Percentiles rank a stretch among this genome's conserved stretches.
Conservation (phyloP, 2,797 vertebrate genomes). For the Syngnathus rostellatus region DNA sequence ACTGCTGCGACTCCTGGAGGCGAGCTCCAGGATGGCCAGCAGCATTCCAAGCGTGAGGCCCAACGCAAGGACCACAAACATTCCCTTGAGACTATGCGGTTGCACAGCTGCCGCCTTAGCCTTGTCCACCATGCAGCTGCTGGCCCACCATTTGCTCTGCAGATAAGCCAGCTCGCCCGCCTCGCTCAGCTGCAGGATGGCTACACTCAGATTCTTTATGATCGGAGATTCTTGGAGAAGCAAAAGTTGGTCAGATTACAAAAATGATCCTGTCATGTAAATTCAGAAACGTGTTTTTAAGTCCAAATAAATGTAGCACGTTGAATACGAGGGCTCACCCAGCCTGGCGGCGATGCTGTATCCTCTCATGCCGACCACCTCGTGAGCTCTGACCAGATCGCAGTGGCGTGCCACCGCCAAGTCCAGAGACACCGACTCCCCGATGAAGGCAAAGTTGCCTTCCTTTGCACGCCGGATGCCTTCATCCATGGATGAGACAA, state of each 20-base stretch:
- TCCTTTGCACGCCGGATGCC: constrained; percentile 72
- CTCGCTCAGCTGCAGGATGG: constrained; percentile 77
- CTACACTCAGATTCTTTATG: constrained; percentile 76
- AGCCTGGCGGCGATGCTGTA: constrained; percentile 76
- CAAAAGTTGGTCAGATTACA: not conserved
- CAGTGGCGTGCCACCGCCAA: constrained; percentile 77
- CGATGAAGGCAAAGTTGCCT: constrained; percentile 81
- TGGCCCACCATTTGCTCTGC: constrained; percentile 84
- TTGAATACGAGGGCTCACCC: constrained; percentile 59
- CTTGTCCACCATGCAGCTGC: constrained; percentile 64
- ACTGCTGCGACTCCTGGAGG: constrained; percentile 65
- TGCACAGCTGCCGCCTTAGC: constrained; percentile 59
- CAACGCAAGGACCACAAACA: constrained; percentile 77
- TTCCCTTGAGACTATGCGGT: constrained; percentile 73
- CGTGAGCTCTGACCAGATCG: constrained; percentile 73
- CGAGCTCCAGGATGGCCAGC: constrained; percentile 75
- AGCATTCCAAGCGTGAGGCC: constrained; percentile 72
- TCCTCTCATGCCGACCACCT: constrained; percentile 79
- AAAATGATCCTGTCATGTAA: not conserved
- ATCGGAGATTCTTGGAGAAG: constrained; percentile 67
- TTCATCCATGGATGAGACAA: constrained; percentile 76
- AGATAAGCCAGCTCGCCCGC: constrained; percentile 75
- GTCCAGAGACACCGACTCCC: constrained; percentile 82
- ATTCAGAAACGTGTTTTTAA: not conserved
- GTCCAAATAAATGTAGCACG: not conserved